Conservation (phyloP, 2,888 invertebrate species). For the Cotesia congregata region DNA sequence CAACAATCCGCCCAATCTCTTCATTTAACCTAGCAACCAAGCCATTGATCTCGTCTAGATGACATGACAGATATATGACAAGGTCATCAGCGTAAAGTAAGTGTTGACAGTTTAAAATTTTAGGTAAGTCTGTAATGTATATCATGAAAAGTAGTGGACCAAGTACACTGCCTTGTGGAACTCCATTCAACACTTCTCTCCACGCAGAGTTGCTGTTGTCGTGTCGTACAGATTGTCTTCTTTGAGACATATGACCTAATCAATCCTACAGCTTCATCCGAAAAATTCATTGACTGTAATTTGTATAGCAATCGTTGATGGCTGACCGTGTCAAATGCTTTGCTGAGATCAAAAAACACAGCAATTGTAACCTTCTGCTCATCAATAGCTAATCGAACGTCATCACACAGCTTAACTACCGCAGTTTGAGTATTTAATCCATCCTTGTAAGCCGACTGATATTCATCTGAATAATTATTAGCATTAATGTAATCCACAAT, state of each 20-base stretch:
- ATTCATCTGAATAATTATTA: neutral
- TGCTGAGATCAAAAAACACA: constrained; percentile 38
- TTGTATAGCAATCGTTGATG: constrained; percentile 8
- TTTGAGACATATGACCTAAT: constrained; percentile 22
- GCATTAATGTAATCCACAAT: neutral
- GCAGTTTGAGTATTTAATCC: constrained; percentile 14
- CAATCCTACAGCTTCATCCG: neutral
- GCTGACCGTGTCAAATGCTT: constrained; percentile 34
- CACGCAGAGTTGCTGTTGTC: neutral
- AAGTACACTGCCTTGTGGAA: constrained; percentile 14
- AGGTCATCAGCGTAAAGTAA: constrained; percentile 27
- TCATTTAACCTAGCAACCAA: neutral
- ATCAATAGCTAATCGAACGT: constrained; percentile 23
- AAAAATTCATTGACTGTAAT: neutral
- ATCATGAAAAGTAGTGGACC: constrained; percentile 13
- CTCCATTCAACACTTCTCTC: neutral
- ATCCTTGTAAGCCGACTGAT: constrained; percentile 4
- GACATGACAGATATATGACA: constrained; percentile 11
- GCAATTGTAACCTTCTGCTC: constrained; percentile 15
- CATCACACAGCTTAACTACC: constrained; percentile 12
- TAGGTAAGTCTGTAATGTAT: constrained; percentile 1
- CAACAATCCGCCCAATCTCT: neutral
- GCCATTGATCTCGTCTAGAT: neutral
- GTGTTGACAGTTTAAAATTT: neutral
- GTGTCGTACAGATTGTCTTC: constrained; percentile 11